Base-by-base conservation (phyloP, 2,888 invertebrate genomes). In the Heterodera filipjevi region DNA sequence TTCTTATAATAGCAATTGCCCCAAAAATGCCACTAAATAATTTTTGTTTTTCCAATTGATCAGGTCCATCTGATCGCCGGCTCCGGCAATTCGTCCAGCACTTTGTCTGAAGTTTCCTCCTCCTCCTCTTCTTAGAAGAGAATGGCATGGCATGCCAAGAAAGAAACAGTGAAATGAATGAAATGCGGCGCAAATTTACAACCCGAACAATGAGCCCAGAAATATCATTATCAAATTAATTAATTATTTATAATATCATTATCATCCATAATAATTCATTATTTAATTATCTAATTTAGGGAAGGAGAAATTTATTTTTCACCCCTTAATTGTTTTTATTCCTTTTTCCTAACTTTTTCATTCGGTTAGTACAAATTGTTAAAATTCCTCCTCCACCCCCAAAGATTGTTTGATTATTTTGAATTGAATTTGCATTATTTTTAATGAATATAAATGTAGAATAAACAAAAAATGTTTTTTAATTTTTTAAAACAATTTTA, bases 1-100 rank as follows among this genome's bases (percentile, higher is more conserved):
- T 39, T 6, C 39, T 16, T 49, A 49, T 49, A 12, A 5, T 12
- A 44, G 44, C 14, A 49, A 49, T 12, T 19, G 16, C 46, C 3
- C 39, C 10, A 6, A 6, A 39, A 39, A 39, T 39, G 39, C n/a
- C n/a, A n/a, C 10, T 39, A 39, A 39, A 39, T 53, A 12, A 59
- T 53, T 53, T 53, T 53, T 19, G 2, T 59, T n/a, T 59, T 6
- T 22, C 8, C 27, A n/a, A 19, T 59, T 49, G 3, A 5, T 30
- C 68, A 68, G 68, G 68, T 68, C 27, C 68, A 68, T 35, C 32
- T 68, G 68, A 68, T 68, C 68, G 68, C 33, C 68, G 68, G 68
- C 68, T 35, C 68, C 35, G 68, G 68, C 33, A 68, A 68, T 27
- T 68, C 68, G 68, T 68, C 68, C 33, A 35, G 33, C 68, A 68